Conservation (phyloP, 2,888 invertebrate genomes). For the Germaria angustata region DNA sequence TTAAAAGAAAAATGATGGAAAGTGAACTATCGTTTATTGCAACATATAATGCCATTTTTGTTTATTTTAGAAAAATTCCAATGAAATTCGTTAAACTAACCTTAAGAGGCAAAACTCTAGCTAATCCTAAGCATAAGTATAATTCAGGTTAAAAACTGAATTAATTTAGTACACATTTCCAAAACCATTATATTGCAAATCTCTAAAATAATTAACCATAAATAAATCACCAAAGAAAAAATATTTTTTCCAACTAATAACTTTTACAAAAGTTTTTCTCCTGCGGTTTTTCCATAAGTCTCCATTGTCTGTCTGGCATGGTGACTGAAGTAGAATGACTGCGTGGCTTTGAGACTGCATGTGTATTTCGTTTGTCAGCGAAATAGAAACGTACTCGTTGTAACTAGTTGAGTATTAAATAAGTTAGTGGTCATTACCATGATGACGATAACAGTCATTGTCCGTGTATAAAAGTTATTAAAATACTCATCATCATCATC, state of each 20-base stretch:
- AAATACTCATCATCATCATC: slow-evolving; percentile 31
- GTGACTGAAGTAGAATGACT: not conserved
- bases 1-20: no score
- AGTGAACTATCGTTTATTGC: no score
- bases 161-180: slow-evolving; percentile 2
- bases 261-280: slow-evolving; percentile 37
- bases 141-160: not conserved
- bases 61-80: no score
- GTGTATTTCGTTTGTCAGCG: slow-evolving; percentile 1
- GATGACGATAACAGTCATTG: not conserved
- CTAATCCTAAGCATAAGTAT: not conserved
- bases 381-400: not conserved
- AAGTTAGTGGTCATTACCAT: slow-evolving; percentile 33
- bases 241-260: slow-evolving; percentile 45
- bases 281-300: slow-evolving; percentile 31
- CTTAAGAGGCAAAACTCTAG: not conserved
- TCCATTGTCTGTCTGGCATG: not conserved
- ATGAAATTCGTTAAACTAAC: no score
- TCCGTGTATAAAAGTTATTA: slow-evolving; percentile 24
- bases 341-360: not conserved
- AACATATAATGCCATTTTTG: no score
- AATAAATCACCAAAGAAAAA: slow-evolving; percentile 43
- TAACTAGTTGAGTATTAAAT: slow-evolving; percentile 6
- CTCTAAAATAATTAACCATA: slow-evolving; percentile 49
- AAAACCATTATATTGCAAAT: not conserved